These are phyloP conservation scores for Pegoplata infirma DNA, from an alignment of 2,888 invertebrate genomes.

Conservation along the genomic window DNA sequence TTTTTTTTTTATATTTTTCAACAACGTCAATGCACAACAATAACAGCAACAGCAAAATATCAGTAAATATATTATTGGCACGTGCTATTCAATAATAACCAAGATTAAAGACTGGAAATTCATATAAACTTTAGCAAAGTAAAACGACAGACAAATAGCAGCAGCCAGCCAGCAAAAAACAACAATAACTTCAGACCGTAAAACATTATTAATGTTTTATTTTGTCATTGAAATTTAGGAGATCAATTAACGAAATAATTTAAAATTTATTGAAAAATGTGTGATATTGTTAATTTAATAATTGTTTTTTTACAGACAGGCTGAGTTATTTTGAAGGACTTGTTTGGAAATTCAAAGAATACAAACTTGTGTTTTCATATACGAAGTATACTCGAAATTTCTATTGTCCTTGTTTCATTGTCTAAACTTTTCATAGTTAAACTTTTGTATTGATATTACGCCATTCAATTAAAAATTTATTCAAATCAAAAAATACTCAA, in stretches of 20 bases:
- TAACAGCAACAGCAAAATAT: conserved; percentile 24
- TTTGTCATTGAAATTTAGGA: conserved; percentile 50
- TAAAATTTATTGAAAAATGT: no score
- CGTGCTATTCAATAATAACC: conserved; percentile 55
- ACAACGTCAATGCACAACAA: conserved; percentile 38
- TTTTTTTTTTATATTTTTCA: conserved; percentile 11
- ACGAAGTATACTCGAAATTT: no score
- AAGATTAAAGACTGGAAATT: conserved; percentile 55
- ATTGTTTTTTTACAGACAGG: conserved; percentile 44
- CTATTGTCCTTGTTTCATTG: no score
- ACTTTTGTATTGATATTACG: no score
- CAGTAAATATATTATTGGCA: conserved; percentile 59
- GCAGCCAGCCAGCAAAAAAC: neutral
- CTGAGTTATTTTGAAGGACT: neutral
- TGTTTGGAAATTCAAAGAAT: no score
- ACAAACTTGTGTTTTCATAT: no score
- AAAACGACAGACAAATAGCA: no score
- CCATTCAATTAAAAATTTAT: no score
- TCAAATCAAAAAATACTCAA: no score
- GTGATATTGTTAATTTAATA: no score
- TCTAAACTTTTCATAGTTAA: no score
- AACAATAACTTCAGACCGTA: conserved; percentile 28
- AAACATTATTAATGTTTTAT: conserved; percentile 50
- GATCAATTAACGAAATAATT: conserved; percentile 46
- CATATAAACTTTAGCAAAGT: conserved; percentile 12